Percentiles rank a stretch among this genome's conserved stretches.
Evolutionary conservation across 2,797 vertebrate species (phyloP).

Genomic region (Squalus acanthias): DNA sequence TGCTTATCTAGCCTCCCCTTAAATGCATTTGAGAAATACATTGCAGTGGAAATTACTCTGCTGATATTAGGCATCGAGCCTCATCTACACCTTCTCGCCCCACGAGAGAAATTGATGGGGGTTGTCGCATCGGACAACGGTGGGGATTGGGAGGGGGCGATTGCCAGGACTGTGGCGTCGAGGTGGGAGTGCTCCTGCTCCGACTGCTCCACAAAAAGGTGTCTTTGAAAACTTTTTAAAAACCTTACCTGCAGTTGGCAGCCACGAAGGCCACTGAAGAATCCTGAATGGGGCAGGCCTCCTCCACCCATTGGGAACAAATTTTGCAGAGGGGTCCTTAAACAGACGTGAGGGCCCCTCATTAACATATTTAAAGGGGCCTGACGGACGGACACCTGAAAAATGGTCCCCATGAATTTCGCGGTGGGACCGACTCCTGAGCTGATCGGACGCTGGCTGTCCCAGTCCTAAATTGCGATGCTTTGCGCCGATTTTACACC

Average conservation of each 20-base stretch:
- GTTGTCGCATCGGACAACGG: neutral
- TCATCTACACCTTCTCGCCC: too few relatives aligned
- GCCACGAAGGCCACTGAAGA: neutral
- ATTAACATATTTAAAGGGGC: too few relatives aligned
- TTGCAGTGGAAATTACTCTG: too few relatives aligned
- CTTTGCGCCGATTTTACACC: neutral
- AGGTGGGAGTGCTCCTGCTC: neutral
- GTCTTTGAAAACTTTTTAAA: neutral
- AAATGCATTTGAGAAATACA: too few relatives aligned
- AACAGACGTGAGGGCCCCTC: neutral
- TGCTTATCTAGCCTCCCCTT: too few relatives aligned
- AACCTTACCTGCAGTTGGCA: neutral
- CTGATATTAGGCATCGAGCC: too few relatives aligned
- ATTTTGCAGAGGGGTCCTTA: neutral
- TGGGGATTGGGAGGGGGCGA: neutral
- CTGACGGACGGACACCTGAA: too few relatives aligned
- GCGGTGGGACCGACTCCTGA: neutral
- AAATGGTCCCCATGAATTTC: too few relatives aligned
- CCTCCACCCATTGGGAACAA: neutral
- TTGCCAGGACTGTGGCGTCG: neutral
- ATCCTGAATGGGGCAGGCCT: neutral
- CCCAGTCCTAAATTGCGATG: neutral
- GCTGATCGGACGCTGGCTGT: neutral
- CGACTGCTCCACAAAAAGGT: neutral
- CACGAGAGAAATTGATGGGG: too few relatives aligned